A percentile compares a stretch with the other conserved stretches of the same genome.
Conservation (phyloP, 2,888 invertebrate genomes). For the Eupeodes latifasciatus region DNA sequence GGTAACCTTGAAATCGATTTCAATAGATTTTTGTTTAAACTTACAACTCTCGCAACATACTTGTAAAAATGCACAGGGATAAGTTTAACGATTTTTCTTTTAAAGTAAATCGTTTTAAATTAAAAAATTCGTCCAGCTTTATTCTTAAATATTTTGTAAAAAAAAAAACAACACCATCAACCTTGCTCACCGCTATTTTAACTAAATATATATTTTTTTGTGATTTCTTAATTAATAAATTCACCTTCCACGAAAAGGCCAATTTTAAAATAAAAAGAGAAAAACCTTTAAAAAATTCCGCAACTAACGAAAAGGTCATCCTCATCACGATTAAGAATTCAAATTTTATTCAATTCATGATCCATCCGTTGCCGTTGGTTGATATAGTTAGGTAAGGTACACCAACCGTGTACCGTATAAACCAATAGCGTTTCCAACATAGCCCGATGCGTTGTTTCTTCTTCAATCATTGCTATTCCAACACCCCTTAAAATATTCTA, state of each 20-base stretch:
- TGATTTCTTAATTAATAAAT: conserved; percentile 34
- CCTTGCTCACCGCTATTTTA: not conserved
- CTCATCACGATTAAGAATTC: conserved; percentile 31
- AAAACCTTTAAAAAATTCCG: not conserved
- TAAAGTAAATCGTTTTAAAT: too few relatives aligned
- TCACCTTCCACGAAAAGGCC: conserved; percentile 10
- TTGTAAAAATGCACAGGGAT: too few relatives aligned
- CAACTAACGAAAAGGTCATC: conserved; percentile 14
- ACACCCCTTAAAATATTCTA: conserved; percentile 65
- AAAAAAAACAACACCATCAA: not conserved
- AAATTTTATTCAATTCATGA: conserved; percentile 33
- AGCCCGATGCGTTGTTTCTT: not conserved
- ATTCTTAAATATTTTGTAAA: not conserved
- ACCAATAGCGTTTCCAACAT: not conserved
- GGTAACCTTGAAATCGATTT: too few relatives aligned
- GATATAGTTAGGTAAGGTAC: not conserved
- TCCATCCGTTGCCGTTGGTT: conserved; percentile 12
- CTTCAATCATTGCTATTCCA: conserved; percentile 60
- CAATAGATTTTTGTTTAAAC: too few relatives aligned
- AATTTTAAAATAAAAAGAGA: not conserved
- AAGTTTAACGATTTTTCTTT: too few relatives aligned
- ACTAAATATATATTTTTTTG: not conserved
- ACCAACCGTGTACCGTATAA: too few relatives aligned
- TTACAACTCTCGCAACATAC: too few relatives aligned
- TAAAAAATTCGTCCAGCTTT: too few relatives aligned